A percentile compares a stretch with the other conserved stretches of the same genome.
Evolutionary conservation across 1,140 invertebrate genomes (phyloP).

Genomic region (Cydia strobilella): DNA sequence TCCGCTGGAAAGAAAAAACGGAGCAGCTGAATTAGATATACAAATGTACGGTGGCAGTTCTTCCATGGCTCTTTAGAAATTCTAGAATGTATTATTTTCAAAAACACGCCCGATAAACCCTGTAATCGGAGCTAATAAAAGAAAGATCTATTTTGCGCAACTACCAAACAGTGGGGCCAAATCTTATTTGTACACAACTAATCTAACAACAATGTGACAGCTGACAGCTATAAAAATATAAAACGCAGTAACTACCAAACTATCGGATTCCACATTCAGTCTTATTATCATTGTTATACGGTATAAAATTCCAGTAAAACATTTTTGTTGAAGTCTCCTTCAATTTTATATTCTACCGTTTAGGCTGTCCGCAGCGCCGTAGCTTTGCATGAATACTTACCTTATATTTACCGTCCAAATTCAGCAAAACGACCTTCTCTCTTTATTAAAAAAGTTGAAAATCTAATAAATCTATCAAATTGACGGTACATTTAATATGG

Average conservation of each 20-base stretch:
- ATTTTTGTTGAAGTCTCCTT: neutral
- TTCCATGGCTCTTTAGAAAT: neutral
- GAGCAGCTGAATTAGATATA: too few species aligned
- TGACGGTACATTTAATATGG: neutral
- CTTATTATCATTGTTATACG: neutral
- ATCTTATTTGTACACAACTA: slow-evolving; percentile 31
- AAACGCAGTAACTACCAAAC: neutral
- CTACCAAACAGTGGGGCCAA: slow-evolving; percentile 1
- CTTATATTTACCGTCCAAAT: neutral
- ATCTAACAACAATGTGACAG: slow-evolving; percentile 4
- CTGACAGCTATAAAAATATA: neutral
- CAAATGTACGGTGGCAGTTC: neutral
- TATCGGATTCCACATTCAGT: neutral
- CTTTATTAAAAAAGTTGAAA: neutral
- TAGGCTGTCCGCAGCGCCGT: neutral
- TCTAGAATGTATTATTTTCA: neutral
- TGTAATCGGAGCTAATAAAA: slow-evolving; percentile 22
- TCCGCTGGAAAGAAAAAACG: too few species aligned
- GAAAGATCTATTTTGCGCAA: slow-evolving; percentile 20
- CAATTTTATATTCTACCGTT: neutral
- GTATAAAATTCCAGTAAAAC: neutral
- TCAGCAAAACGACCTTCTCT: neutral
- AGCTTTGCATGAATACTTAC: slow-evolving; percentile 16
- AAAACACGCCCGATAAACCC: neutral
- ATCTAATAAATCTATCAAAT: neutral